Conservation (phyloP, 2,113 vertebrate species). For the Ifrita kowaldi region DNA sequence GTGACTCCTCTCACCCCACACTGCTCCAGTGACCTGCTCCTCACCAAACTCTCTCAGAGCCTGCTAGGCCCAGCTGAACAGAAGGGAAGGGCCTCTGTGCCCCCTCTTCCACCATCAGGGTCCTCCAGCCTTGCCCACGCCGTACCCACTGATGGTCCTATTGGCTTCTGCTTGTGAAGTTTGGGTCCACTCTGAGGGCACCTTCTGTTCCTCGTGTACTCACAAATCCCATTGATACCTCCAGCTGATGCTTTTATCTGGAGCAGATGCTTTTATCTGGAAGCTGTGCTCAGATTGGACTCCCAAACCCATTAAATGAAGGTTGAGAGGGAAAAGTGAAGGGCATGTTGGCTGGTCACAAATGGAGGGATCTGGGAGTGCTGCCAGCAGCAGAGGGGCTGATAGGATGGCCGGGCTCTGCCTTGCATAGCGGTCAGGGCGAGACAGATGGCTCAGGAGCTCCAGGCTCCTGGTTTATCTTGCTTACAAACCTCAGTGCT, state of each 20-base stretch:
- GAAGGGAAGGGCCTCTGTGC: background rate
- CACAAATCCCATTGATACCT: background rate
- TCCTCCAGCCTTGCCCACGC: background rate
- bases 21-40: background rate
- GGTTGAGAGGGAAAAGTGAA: background rate
- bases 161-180: background rate
- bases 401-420: background rate
- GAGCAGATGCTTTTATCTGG: slow-evolving; percentile 14
- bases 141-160: background rate
- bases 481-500: background rate
- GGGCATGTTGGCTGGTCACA: background rate
- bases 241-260: background rate
- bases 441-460: background rate
- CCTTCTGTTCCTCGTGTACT: background rate
- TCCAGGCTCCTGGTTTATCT: background rate
- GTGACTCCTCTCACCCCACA: background rate
- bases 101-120: background rate
- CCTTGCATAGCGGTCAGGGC: rapidly evolving
- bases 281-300: background rate
- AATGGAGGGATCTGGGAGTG: background rate
- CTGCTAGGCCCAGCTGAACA: background rate
- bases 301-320: background rate
- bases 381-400: slow-evolving; percentile 36
- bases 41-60: background rate
- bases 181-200: rapidly evolving